These are phyloP conservation scores for Psephotus haematonotus DNA, from an alignment of 2,113 vertebrate genomes.

Conservation along the genomic window DNA sequence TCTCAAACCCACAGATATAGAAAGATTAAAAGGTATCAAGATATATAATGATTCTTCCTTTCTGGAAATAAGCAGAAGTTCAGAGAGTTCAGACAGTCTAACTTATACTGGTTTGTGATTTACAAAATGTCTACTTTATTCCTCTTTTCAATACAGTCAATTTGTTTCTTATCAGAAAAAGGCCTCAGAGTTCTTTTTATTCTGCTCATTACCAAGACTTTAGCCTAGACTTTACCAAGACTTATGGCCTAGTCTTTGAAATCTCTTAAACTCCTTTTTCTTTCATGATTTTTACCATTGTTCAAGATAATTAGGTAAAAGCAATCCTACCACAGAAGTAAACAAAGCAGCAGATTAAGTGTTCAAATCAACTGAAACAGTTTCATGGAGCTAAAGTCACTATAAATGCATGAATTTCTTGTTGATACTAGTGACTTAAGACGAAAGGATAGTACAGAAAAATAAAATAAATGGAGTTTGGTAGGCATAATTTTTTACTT, in stretches of 20 bases:
- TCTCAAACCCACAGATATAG: neutral
- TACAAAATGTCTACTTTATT: neutral
- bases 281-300: neutral
- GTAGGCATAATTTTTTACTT: neutral
- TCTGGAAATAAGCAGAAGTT: neutral
- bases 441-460: neutral
- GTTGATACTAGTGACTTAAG: neutral
- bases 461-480: neutral
- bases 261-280: neutral
- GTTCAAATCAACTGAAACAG: neutral
- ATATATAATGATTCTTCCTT: neutral
- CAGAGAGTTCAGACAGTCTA: neutral
- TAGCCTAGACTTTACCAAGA: neutral
- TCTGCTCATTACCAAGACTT: neutral
- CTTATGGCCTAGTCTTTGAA: neutral
- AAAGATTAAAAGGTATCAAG: neutral
- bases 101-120: neutral
- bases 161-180: neutral
- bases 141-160: neutral
- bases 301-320: neutral
- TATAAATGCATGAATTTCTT: neutral
- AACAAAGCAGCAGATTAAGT: neutral
- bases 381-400: neutral
- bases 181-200: neutral
- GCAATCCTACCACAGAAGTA: neutral